phyloP scores from a whole-genome alignment of 2,888 invertebrate species.

The Tanytarsus gracilentus region DNA sequence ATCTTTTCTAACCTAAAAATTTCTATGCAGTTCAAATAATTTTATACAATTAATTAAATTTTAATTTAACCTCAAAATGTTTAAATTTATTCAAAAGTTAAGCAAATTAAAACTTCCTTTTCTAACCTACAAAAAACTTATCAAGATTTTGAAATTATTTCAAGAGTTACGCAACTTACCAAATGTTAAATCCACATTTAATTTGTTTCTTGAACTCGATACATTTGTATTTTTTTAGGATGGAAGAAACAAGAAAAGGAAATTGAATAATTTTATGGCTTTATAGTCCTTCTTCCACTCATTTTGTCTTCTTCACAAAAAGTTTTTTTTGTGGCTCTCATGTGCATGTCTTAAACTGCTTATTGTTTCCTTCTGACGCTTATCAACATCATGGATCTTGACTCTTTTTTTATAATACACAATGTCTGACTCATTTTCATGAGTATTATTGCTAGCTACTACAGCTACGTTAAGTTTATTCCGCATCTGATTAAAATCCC shows the following conservation, averaged over 20 bases:
- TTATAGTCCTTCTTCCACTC: slow-evolving; percentile 16
- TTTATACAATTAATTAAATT: no score
- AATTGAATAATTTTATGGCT: slow-evolving; percentile 27
- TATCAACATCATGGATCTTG: neutral
- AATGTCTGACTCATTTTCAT: neutral
- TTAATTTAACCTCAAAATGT: no score
- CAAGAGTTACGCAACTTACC: no score
- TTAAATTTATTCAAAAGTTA: no score
- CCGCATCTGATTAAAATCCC: slow-evolving; percentile 27
- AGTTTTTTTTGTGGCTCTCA: neutral
- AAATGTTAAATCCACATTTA: no score
- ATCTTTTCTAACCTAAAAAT: no score
- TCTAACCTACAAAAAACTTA: no score
- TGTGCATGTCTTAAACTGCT: neutral
- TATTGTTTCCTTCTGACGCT: neutral
- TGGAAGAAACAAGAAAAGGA: neutral
- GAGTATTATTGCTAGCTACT: neutral
- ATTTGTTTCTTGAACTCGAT: no score
- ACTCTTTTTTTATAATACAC: neutral
- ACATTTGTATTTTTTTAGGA: neutral
- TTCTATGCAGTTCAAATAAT: no score
- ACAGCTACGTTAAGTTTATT: neutral
- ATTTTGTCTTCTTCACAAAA: neutral
- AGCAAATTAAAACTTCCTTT: no score
- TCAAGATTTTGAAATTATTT: no score